Base-by-base conservation (phyloP, 2,113 vertebrate genomes). In the Peromyscus leucopus region DNA sequence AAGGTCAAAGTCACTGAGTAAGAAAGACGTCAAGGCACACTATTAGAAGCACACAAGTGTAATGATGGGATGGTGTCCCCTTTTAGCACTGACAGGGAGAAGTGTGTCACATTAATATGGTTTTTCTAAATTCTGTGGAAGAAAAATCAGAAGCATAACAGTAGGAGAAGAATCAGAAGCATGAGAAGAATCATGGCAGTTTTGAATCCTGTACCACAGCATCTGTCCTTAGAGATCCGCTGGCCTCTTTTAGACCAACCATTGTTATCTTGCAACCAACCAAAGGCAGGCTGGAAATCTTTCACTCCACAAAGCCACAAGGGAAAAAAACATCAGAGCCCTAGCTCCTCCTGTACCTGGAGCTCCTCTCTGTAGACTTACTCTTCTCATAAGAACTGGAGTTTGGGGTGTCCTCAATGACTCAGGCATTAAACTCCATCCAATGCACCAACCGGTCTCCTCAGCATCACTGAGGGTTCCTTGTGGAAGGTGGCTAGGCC, bases 21-120 rank as follows among this genome's bases (percentile, higher is more conserved):
- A 96, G 36, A n/a, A 4, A 72, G n/a, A 91, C 87, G 87, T 91
- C 71, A 89, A 85, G 91, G 86, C 71, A 90, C 24, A 90, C 33
- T 48, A 31, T 85, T 69, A 42, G 28, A 72, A 11, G 67, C 42
- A 67, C 48, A 78, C 85, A 85, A 42, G 67, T 65, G 57, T 86
- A 78, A 74, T 82, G 19, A 3, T 22, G 86, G 86, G 88, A 67
- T 92, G 15, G n/a, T 17, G 15, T 31, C 24, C 94, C 90, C 93
- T 95, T 65, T 75, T 72, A 76, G 55, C 82, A 65, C 87, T 42
- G 86, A 89, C 65, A 82, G 76, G 46, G 91, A 96, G 13, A 76
- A 80, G 82, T 51, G 33, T 57, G 61, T 91, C 94, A 69, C n/a
- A 87, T 74, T 42, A 69, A 92, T 75, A 92, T 6, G 55, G 67